A percentile compares a stretch with the other conserved stretches of the same genome.
phyloP scores from a whole-genome alignment of 2,113 vertebrate species.

The Brachyhypopomus occidentalis region DNA sequence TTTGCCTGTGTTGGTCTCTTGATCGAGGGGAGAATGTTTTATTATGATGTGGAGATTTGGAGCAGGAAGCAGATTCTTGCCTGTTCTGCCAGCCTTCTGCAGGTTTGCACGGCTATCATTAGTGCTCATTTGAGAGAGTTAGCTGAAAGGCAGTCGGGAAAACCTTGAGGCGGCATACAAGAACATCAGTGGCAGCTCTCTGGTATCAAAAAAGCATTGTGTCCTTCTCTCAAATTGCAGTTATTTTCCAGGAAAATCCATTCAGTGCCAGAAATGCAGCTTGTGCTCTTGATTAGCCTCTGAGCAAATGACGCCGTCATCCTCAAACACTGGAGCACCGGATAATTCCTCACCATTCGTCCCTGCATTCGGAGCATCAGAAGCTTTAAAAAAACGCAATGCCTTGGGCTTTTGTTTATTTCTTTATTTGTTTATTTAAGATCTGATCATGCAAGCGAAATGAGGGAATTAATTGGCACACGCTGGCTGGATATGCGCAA shows the following conservation, averaged over 20 bases:
- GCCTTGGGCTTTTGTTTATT: neutral
- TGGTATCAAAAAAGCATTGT: constrained; percentile 59
- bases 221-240: constrained; percentile 47
- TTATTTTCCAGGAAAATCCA: constrained; percentile 50
- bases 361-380: neutral
- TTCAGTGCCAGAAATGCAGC: constrained; percentile 17
- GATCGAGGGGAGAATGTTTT: neutral
- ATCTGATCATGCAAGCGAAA: neutral
- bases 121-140: constrained; percentile 50
- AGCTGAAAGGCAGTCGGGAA: constrained; percentile 57
- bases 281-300: neutral
- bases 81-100: constrained; percentile 5
- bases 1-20: neutral
- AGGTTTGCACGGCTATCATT: constrained; percentile 30
- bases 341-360: neutral
- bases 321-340: neutral
- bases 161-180: constrained; percentile 51
- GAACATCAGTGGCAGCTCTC: constrained; percentile 57
- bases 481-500: constrained; percentile 42
- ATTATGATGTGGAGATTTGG: constrained; percentile 10
- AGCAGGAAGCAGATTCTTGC: neutral
- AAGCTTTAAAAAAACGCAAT: neutral
- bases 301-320: neutral
- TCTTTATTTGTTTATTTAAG: no score
- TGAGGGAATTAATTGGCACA: neutral